Base-by-base conservation (phyloP, 2,797 vertebrate genomes). In the Argya squamiceps region DNA sequence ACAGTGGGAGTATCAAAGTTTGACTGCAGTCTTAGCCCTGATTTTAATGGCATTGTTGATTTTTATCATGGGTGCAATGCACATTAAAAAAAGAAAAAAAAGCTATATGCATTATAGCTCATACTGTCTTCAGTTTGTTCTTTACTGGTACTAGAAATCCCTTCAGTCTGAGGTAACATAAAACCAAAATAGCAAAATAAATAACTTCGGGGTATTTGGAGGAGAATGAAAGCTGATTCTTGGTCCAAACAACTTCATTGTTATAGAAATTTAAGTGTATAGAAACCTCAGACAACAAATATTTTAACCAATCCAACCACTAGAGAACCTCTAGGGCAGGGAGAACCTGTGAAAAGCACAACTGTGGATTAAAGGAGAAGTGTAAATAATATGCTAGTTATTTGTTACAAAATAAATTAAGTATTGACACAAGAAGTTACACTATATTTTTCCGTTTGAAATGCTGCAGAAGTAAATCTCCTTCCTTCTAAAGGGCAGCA, bases 401-500 rank as follows among this genome's bases (percentile, higher is more conserved):
- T 96, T 97, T 96, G 96, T 97, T 97, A 93, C 86, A 97, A 96
- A 97, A 96, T 94, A 98, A 97, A 97, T 97, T 95, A 97, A 92
- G 84, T 88, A 96, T 96, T 92, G 92, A 95, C 93, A 97, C 58
- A 96, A 95, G 86, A 95, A 97, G 88, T 96, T 94, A 96, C 86
- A 91, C 65, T 83, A 14, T 90, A 95, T 97, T 98, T 97, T 97
- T 96, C 93, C 96, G 69, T 95, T 96, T 96, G 95, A 97, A 97
- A 97, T 86, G 84, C 84, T 96, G 86, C 83, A 88, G 94, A 91
- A 96, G 95, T 95, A 96, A 97, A 98, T 95, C 41, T 65, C 68
- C 95, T 97, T 44, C 94, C 88, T 89, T 94, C 94, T 95, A 87
- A 97, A 97, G 96, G 96, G 95, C 96, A 96, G 89, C 65, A 32